Evolutionary conservation across 2,797 vertebrate genomes (phyloP).

Genomic region (Anguilla pacifica): DNA sequence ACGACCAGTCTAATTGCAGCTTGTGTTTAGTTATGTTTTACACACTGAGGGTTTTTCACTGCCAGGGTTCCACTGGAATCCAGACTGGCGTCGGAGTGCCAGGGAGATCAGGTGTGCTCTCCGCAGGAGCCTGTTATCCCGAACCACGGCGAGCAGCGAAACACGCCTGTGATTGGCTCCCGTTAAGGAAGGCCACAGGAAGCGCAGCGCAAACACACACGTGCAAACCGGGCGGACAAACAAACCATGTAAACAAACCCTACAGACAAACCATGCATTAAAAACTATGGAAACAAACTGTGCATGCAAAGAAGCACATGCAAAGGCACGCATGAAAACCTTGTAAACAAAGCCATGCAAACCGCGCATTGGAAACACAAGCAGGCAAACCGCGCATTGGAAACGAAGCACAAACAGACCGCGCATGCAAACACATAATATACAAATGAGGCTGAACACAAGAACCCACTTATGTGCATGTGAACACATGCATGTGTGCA

Average conservation of each 20-base stretch:
- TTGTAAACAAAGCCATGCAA: background rate
- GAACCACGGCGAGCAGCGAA: background rate
- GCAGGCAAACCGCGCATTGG: too few species aligned
- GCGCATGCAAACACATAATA: too few species aligned
- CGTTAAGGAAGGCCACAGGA: background rate
- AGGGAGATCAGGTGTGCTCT: slow-evolving; percentile 18
- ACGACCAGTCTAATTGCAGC: slow-evolving; percentile 20
- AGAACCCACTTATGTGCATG: background rate
- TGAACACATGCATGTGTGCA: background rate
- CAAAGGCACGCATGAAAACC: too few species aligned
- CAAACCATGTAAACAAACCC: too few species aligned
- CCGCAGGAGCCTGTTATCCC: background rate
- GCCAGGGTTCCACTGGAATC: background rate
- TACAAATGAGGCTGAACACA: background rate
- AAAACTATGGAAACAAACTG: too few species aligned
- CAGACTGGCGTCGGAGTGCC: background rate
- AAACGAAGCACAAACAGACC: too few species aligned
- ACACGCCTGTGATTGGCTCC: background rate
- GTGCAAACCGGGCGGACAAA: too few species aligned
- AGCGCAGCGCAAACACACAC: background rate
- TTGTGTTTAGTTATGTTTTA: slow-evolving; percentile 24
- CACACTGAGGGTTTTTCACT: background rate
- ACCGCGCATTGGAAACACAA: background rate
- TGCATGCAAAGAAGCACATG: too few species aligned
- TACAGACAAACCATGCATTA: too few species aligned